These are phyloP conservation scores for Drosophila yooni DNA, from an alignment of 2,888 invertebrate genomes.

Conservation along the genomic window DNA sequence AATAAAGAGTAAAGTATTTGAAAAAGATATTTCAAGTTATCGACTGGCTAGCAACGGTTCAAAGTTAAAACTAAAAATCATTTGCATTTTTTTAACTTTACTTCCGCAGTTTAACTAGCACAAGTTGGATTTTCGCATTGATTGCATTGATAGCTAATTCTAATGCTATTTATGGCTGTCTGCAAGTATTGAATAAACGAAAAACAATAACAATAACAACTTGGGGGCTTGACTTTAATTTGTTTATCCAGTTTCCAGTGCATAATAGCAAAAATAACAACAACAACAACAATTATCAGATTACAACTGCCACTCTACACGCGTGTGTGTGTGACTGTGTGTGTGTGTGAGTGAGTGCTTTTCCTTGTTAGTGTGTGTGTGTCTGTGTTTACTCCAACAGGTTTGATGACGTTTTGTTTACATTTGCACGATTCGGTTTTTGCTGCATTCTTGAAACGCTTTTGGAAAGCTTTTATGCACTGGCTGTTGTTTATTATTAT, in stretches of 20 bases:
- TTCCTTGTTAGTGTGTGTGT: background rate
- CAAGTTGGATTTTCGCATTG: background rate
- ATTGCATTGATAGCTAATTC: background rate
- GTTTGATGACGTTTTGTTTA: constrained; percentile 75
- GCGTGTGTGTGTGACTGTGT: background rate
- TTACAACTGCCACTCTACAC: constrained; percentile 7
- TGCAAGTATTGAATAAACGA: constrained; percentile 11
- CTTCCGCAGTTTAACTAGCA: constrained; percentile 29
- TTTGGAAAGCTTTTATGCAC: constrained; percentile 34
- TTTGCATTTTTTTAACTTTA: constrained; percentile 34
- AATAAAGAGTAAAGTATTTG: constrained; percentile 11
- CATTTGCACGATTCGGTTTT: constrained; percentile 34
- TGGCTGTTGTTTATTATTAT: background rate
- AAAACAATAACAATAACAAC: constrained; percentile 15
- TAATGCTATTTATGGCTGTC: constrained; percentile 7
- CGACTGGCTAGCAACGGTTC: constrained; percentile 18
- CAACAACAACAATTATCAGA: constrained; percentile 14
- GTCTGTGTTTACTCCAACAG: constrained; percentile 29
- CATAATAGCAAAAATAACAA: constrained; percentile 28
- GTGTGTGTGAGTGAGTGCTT: constrained; percentile 3
- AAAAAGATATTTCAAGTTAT: constrained; percentile 23
- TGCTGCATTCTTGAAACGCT: constrained; percentile 39
- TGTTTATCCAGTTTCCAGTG: constrained; percentile 61
- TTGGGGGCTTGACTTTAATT: constrained; percentile 66
- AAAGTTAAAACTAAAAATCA: constrained; percentile 17